Evolutionary conservation across 1,140 invertebrate species (phyloP).

Genomic region (Sinonovacula constricta): DNA sequence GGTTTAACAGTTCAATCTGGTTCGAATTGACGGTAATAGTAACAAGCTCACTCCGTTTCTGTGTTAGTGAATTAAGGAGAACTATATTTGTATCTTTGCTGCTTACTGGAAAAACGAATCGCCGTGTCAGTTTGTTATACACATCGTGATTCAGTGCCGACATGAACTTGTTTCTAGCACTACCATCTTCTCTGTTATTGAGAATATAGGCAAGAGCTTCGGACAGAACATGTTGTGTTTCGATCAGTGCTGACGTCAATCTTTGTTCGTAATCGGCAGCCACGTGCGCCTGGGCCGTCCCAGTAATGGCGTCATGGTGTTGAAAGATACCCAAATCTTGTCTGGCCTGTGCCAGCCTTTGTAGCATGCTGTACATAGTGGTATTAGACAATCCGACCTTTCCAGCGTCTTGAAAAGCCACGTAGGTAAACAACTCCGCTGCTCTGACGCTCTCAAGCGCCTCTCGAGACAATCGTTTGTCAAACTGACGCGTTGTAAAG

Average conservation of each 20-base stretch:
- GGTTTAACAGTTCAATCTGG: conserved; percentile 7
- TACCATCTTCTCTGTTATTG: not conserved
- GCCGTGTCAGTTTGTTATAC: conserved; percentile 24
- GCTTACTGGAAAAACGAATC: not conserved
- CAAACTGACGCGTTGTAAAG: conserved; percentile 93
- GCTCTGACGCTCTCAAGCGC: conserved; percentile 89
- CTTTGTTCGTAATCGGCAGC: conserved; percentile 53
- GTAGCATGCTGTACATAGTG: conserved; percentile 2
- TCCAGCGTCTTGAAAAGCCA: conserved; percentile 81
- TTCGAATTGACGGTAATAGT: conserved; percentile 8
- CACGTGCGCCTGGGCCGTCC: conserved; percentile 86
- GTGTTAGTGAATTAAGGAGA: conserved; percentile 45
- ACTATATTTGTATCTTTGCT: conserved; percentile 12
- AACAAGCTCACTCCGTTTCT: conserved; percentile 32
- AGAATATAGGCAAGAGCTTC: not conserved
- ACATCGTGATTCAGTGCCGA: not conserved
- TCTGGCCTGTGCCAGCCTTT: conserved; percentile 81
- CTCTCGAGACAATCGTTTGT: conserved; percentile 90
- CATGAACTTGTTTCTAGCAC: not conserved
- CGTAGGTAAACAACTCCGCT: conserved; percentile 91
- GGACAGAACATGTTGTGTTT: conserved; percentile 16
- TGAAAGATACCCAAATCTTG: conserved; percentile 88
- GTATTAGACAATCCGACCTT: not conserved
- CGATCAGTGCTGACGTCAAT: conserved; percentile 20
- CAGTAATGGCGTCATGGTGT: conserved; percentile 97